Evolutionary conservation across 2,113 vertebrate genomes (phyloP).

Genomic region (Hiodon alosoides): DNA sequence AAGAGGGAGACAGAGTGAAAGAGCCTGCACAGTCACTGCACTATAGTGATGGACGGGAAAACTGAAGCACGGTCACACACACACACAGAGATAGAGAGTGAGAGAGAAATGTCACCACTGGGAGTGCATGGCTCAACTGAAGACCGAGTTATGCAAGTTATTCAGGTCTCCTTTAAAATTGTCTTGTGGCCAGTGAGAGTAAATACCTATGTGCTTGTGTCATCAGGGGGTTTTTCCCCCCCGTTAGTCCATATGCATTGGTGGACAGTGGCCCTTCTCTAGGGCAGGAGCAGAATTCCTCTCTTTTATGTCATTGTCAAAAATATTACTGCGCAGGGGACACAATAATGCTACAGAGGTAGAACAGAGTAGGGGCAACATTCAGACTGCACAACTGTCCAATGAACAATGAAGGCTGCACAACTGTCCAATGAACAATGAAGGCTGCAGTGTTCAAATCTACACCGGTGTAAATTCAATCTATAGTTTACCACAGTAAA

Average conservation of each 20-base stretch:
- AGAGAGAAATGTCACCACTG: conserved; percentile 37
- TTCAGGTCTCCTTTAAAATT: too few relatives aligned
- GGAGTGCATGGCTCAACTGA: conserved; percentile 35
- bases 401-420: background rate
- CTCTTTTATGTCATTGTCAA: conserved; percentile 10
- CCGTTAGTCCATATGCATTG: background rate
- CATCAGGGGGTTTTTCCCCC: background rate
- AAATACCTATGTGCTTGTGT: background rate
- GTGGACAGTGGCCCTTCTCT: background rate
- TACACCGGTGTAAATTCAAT: background rate
- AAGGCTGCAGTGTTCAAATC: background rate
- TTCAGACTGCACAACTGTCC: conserved; percentile 6
- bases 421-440: conserved; percentile 1
- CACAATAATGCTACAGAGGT: conserved; percentile 6
- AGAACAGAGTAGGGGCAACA: background rate
- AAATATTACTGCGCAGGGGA: background rate
- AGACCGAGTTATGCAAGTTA: background rate
- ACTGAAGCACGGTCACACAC: background rate
- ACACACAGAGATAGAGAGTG: conserved; percentile 17
- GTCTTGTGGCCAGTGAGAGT: background rate
- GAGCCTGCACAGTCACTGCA: conserved; percentile 4
- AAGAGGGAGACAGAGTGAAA: conserved; percentile 9
- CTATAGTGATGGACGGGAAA: background rate
- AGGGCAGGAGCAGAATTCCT: conserved; percentile 1
- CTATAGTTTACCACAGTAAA: background rate